phyloP scores from a whole-genome alignment of 2,888 invertebrate species.

The Malthinus flaveolus region DNA sequence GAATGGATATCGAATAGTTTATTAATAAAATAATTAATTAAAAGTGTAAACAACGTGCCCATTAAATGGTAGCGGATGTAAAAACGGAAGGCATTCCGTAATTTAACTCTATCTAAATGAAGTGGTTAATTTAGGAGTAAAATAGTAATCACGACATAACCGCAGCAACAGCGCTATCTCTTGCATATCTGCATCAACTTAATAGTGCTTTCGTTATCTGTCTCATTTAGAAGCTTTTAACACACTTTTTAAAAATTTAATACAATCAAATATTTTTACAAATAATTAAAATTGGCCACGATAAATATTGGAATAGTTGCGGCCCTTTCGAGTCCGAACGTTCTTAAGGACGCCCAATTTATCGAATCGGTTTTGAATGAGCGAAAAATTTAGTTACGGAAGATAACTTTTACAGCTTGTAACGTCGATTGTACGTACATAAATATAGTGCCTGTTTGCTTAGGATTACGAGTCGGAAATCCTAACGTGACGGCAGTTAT shows the following conservation, averaged over 20 bases:
- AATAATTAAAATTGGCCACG: too few species aligned
- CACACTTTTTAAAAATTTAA: background rate
- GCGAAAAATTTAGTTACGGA: background rate
- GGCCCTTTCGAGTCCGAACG: too few species aligned
- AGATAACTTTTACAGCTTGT: conserved; percentile 4
- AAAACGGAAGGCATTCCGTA: conserved; percentile 30
- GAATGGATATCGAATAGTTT: background rate
- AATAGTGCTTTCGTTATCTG: conserved; percentile 24
- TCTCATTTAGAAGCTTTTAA: conserved; percentile 19
- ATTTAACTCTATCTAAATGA: conserved; percentile 27
- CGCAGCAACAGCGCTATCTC: conserved; percentile 22
- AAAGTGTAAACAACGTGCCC: background rate
- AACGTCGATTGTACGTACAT: conserved; percentile 9
- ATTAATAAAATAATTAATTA: background rate
- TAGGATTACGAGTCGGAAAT: conserved; percentile 42
- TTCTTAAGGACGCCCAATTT: background rate
- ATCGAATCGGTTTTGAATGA: background rate
- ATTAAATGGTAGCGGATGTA: conserved; percentile 29
- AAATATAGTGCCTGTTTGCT: conserved; percentile 40
- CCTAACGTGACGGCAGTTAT: conserved; percentile 43
- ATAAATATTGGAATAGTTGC: too few species aligned
- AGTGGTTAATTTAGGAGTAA: conserved; percentile 32
- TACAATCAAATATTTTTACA: too few species aligned
- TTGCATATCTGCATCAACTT: conserved; percentile 22
- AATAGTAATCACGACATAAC: conserved; percentile 24